These are phyloP conservation scores for Hemistola chrysoprasaria DNA, from an alignment of 2,888 invertebrate genomes.

Conservation along the genomic window DNA sequence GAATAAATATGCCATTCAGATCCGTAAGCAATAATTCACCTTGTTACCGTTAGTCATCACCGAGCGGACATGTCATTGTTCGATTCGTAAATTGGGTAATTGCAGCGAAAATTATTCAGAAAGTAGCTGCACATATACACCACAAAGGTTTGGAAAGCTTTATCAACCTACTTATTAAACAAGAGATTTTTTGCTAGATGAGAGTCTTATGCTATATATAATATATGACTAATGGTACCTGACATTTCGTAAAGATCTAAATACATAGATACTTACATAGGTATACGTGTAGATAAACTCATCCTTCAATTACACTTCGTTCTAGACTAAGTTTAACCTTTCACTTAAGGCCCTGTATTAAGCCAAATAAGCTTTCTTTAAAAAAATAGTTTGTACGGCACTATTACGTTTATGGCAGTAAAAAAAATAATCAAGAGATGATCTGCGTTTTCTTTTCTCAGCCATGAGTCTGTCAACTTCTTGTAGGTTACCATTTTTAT, in stretches of 20 bases:
- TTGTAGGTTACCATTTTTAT: too few species aligned
- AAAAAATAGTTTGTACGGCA: too few species aligned
- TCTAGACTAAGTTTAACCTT: too few species aligned
- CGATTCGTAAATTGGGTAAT: conserved; percentile 20
- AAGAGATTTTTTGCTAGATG: neutral
- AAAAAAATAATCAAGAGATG: too few species aligned
- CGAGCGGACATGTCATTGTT: conserved; percentile 13
- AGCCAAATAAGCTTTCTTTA: too few species aligned
- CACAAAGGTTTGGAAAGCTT: neutral
- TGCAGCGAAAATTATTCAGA: conserved; percentile 11
- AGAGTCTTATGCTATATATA: too few species aligned
- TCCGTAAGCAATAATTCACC: conserved; percentile 8
- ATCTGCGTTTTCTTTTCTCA: too few species aligned
- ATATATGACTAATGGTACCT: neutral
- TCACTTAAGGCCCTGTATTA: too few species aligned
- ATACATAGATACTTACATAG: too few species aligned
- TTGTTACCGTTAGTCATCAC: conserved; percentile 11
- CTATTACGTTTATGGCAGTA: too few species aligned
- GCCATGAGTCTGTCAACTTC: too few species aligned
- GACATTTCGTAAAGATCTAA: too few species aligned
- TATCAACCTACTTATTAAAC: neutral
- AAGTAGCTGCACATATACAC: conserved; percentile 2
- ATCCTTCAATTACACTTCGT: conserved; percentile 2
- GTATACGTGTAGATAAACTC: neutral
- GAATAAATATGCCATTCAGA: neutral